Percentiles rank a stretch among this genome's conserved stretches.
These are phyloP conservation scores for Polyergus mexicanus DNA, from an alignment of 1,140 invertebrate genomes.

Conservation along the genomic window DNA sequence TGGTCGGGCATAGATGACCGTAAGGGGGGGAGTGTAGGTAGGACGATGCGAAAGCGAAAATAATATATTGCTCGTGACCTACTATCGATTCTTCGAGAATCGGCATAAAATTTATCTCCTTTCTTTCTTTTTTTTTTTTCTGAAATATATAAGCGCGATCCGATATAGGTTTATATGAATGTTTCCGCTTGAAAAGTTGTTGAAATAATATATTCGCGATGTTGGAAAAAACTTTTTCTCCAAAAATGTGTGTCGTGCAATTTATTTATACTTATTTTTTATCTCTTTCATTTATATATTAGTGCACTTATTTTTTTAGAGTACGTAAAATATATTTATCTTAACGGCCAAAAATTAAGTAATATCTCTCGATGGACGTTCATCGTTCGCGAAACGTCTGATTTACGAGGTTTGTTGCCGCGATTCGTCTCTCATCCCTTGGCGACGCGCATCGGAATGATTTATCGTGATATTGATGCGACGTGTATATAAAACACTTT, in stretches of 20 bases:
- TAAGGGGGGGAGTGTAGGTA: constrained; percentile 15
- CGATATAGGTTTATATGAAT: not conserved
- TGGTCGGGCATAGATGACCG: constrained; percentile 32
- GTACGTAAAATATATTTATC: not conserved
- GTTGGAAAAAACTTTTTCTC: not conserved
- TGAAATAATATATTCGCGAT: not conserved
- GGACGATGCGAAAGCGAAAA: constrained; percentile 50
- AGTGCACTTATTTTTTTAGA: not conserved
- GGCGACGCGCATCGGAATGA: constrained; percentile 31
- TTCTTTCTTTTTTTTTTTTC: no score
- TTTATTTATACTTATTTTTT: not conserved
- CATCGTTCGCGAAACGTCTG: constrained; percentile 21
- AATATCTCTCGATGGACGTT: not conserved
- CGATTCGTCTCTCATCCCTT: constrained; percentile 31
- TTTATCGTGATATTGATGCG: constrained; percentile 62
- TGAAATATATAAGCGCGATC: not conserved
- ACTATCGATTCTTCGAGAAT: constrained; percentile 27
- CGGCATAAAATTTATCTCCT: not conserved
- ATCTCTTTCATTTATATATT: not conserved
- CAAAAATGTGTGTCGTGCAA: not conserved
- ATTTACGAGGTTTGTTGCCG: constrained; percentile 50
- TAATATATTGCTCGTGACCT: constrained; percentile 27
- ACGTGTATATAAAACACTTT: constrained; percentile 29
- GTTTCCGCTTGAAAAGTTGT: not conserved
- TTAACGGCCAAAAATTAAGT: constrained; percentile 18